Evolutionary conservation across 2,888 invertebrate genomes (phyloP), one percentile per base, ranked within the genome.

Genomic region (Crossocerus cetratus): DNA sequence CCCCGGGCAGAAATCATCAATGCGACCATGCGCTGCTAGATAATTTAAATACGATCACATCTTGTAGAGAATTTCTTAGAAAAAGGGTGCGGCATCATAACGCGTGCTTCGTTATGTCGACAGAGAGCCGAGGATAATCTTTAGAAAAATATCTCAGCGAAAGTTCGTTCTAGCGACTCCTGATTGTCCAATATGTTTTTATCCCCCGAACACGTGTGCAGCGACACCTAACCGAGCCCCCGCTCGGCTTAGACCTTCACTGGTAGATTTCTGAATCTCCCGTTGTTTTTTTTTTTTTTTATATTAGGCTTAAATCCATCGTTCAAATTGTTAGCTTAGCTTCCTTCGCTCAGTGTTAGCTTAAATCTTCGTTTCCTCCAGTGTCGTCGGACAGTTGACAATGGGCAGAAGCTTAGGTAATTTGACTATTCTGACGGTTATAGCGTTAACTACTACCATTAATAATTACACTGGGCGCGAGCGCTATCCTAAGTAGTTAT

Each of bases 141-240:
- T 69, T 73, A 75, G 65, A 75, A 75, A 73, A 69, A 69, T 69
- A 76, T 74, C 49, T 45, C 57, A 20, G 13, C 69, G 64, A 44
- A 53, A 65, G 57, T 61, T 32, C 57, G 14, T 72, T 58, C 54
- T 54, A 55, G 20, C 55, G 54, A 49, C 32, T 70, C 67, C 70
- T 76, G 76, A 76, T 76, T 76, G 76, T 76, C 76, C 74, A 57
- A 56, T 74, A 73, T 69, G 18, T 64, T 43, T 67, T 60, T 42
- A n/a, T 18, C 54, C 45, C 16, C 58, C 57, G n/a, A 58, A 16
- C 57, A 43, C 18, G 49, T 49, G 14, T 49, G 49, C 49, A 49
- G 2, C 32, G 0, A 32, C 32, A 16, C 18, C 2, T 58, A 49
- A 49, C 14, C 14, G 11, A 23, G 11, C 22, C 21, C 16, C 3